Conservation (phyloP, 2,888 invertebrate species). For the Nematopogon swammerdamellus region DNA sequence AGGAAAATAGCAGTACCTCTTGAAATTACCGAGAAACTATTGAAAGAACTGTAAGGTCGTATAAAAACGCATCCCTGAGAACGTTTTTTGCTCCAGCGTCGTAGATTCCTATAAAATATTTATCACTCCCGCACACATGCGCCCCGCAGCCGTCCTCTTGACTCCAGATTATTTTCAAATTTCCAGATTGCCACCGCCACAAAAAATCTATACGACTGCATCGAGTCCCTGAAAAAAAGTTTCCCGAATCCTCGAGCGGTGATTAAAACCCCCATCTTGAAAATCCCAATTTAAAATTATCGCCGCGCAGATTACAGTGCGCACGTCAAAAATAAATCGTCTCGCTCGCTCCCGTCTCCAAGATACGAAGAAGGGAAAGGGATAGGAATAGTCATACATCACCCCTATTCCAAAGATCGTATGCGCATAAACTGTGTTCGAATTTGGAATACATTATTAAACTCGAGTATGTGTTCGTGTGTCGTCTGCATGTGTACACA, state of each 20-base stretch:
- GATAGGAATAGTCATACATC: neutral
- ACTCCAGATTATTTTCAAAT: conserved; percentile 49
- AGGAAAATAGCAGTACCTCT: too few species aligned
- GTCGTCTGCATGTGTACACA: conserved; percentile 11
- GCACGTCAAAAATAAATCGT: neutral
- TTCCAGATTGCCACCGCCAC: conserved; percentile 54
- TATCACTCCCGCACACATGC: conserved; percentile 47
- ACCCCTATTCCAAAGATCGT: neutral
- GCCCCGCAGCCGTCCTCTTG: conserved; percentile 30
- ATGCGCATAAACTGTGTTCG: neutral
- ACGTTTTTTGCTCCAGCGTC: conserved; percentile 37
- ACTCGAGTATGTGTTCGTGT: conserved; percentile 3
- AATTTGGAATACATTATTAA: neutral
- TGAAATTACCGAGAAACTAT: neutral
- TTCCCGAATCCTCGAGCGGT: conserved; percentile 37
- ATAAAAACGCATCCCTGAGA: neutral
- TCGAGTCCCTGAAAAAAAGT: conserved; percentile 7
- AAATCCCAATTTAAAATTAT: conserved; percentile 41
- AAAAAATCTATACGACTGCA: conserved; percentile 24
- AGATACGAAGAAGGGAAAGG: neutral
- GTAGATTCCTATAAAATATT: conserved; percentile 55
- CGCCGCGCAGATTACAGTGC: conserved; percentile 12
- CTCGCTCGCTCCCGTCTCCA: too few species aligned
- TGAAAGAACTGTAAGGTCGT: neutral
- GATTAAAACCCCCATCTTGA: conserved; percentile 41